Conservation (phyloP, 1,140 invertebrate species). For the Teleogryllus occipitalis region DNA sequence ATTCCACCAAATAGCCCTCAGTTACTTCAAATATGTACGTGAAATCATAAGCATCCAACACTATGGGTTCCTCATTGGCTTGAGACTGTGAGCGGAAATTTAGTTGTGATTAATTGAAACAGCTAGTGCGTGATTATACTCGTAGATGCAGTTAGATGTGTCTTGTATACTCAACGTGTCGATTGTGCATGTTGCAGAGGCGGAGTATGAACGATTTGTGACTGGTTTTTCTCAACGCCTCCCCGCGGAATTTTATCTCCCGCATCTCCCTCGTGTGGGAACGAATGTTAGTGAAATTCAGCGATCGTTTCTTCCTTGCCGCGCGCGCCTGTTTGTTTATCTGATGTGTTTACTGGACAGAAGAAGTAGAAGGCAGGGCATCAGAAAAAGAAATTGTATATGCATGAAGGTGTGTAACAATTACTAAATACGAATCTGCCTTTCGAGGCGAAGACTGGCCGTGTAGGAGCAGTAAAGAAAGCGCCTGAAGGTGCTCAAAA, state of each 20-base stretch:
- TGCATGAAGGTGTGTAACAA: conserved; percentile 1
- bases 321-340: not conserved
- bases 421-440: not conserved
- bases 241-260: not conserved
- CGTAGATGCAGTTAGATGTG: no score
- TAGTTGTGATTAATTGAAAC: no score
- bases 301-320: not conserved
- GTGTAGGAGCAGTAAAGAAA: not conserved
- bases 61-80: no score
- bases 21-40: no score
- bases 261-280: not conserved
- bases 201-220: not conserved
- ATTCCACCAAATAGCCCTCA: no score
- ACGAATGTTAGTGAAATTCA: not conserved
- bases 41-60: no score
- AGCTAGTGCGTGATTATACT: no score
- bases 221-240: not conserved
- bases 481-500: not conserved
- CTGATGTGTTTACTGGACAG: not conserved
- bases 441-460: not conserved
- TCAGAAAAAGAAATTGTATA: not conserved
- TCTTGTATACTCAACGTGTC: no score
- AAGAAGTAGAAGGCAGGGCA: no score
- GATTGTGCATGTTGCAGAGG: no score
- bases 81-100: no score